Evolutionary conservation across 2,113 vertebrate genomes (phyloP).

Genomic region (Telmatochromis brachygnathus): DNA sequence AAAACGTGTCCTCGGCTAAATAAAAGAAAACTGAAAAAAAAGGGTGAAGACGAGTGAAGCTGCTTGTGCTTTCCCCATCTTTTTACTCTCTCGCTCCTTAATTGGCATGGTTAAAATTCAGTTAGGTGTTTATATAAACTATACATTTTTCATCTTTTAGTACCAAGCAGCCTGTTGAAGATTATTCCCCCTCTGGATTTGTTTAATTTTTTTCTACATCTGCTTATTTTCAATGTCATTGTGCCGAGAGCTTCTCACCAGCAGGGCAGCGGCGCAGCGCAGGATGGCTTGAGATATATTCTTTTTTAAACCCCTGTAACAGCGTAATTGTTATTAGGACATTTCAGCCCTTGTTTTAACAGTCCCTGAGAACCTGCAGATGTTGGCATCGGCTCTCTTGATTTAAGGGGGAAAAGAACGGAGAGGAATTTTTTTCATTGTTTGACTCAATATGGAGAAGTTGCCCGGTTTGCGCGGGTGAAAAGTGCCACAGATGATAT

Average conservation of each 20-base stretch:
- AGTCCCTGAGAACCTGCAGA: slow-evolving; percentile 95
- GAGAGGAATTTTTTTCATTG: slow-evolving; percentile 81
- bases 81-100: slow-evolving; percentile 85
- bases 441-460: slow-evolving; percentile 99
- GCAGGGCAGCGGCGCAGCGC: slow-evolving; percentile 68
- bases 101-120: slow-evolving; percentile 93
- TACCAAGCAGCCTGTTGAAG: slow-evolving; percentile 84
- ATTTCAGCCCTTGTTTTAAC: slow-evolving; percentile 79
- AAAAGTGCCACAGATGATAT: slow-evolving; percentile 74
- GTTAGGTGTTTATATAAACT: slow-evolving; percentile 93
- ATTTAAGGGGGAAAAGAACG: slow-evolving; percentile 69
- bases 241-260: slow-evolving; percentile 67
- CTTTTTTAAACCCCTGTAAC: slow-evolving; percentile 67
- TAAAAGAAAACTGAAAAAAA: slow-evolving; percentile 70
- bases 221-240: slow-evolving; percentile 98
- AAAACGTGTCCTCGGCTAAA: slow-evolving; percentile 69
- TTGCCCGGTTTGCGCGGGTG: slow-evolving; percentile 77
- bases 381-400: slow-evolving; percentile 80
- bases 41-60: slow-evolving; percentile 40
- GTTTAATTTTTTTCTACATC: slow-evolving; percentile 98
- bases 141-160: slow-evolving; percentile 97
- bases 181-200: slow-evolving; percentile 89
- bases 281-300: slow-evolving; percentile 68
- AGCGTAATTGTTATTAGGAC: slow-evolving; percentile 77
- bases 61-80: slow-evolving; percentile 36